phyloP scores from a whole-genome alignment of 2,113 vertebrate species.

The Catharus minimus region DNA sequence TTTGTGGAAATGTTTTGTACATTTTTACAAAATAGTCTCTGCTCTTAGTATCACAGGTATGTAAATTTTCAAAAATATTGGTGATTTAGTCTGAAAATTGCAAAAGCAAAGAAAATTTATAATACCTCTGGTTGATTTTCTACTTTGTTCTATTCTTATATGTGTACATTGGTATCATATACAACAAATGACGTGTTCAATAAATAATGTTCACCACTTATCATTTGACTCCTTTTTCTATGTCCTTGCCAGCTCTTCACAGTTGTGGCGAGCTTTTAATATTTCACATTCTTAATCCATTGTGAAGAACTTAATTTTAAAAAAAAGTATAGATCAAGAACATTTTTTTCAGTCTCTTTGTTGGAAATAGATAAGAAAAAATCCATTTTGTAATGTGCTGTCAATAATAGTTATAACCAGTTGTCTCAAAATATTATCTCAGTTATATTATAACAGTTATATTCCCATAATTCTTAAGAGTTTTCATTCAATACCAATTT shows the following conservation, averaged over 20 bases:
- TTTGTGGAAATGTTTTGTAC: neutral
- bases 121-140: neutral
- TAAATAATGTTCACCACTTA: neutral
- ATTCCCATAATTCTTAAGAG: neutral
- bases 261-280: neutral
- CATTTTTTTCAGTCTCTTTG: neutral
- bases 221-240: neutral
- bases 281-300: neutral
- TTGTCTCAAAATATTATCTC: neutral
- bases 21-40: neutral
- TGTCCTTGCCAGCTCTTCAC: neutral
- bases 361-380: neutral
- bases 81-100: neutral
- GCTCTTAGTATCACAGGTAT: fast-evolving
- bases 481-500: neutral
- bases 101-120: neutral
- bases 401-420: neutral
- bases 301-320: neutral
- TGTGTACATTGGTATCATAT: neutral
- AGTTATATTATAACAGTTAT: neutral
- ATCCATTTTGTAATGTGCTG: fast-evolving
- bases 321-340: neutral
- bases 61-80: neutral
- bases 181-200: neutral
- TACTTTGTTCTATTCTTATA: neutral